phyloP scores from a whole-genome alignment of 2,113 vertebrate genomes.

The Dendropsophus ebraccatus region DNA sequence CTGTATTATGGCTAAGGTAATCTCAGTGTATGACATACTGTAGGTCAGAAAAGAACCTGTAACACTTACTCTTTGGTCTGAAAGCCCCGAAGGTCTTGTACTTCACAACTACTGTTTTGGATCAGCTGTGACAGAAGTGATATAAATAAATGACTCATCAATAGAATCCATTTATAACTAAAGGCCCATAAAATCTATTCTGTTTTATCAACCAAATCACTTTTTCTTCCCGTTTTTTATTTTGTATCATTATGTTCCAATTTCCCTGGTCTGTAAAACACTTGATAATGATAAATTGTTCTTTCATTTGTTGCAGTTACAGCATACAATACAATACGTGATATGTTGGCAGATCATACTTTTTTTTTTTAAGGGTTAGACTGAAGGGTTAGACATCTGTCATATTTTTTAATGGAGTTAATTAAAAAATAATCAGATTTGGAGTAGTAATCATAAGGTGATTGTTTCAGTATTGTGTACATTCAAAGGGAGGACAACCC shows the following conservation, averaged over 20 bases:
- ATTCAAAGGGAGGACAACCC: neutral
- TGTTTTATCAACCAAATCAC: conserved; percentile 40
- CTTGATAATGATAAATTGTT: conserved; percentile 55
- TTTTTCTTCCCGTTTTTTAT: conserved; percentile 34
- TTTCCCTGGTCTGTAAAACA: conserved; percentile 40
- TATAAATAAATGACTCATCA: conserved; percentile 41
- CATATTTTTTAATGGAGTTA: neutral
- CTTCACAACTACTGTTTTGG: neutral
- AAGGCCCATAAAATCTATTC: conserved; percentile 39
- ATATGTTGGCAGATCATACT: neutral
- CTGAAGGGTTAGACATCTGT: neutral
- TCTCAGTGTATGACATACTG: neutral
- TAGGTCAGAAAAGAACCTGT: conserved; percentile 8
- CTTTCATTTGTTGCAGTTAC: conserved; percentile 17
- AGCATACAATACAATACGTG: neutral
- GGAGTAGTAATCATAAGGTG: neutral
- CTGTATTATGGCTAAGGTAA: no score
- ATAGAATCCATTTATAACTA: conserved; percentile 34
- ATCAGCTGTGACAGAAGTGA: conserved; percentile 14
- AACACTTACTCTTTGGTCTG: neutral
- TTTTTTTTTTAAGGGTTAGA: neutral
- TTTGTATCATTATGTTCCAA: conserved; percentile 54
- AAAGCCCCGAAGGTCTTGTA: conserved; percentile 10
- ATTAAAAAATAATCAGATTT: neutral
- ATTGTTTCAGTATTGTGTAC: neutral